A percentile compares a stretch with the other conserved stretches of the same genome.
These are phyloP conservation scores for Pollimyrus isidori DNA, from an alignment of 2,113 vertebrate species.

Conservation along the genomic window DNA sequence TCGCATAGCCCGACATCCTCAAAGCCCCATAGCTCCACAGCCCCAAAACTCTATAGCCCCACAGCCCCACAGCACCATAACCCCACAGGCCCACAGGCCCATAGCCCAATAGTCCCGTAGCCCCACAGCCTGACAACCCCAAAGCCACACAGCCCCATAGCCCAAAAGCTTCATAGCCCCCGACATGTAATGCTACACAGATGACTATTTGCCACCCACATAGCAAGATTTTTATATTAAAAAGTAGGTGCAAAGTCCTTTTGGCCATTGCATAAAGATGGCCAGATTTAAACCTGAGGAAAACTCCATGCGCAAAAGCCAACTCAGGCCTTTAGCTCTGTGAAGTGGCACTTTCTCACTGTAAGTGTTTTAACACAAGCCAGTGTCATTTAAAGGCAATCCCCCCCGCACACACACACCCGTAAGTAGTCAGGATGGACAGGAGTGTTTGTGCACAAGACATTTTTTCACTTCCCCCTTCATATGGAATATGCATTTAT, in stretches of 20 bases:
- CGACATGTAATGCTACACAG: background rate
- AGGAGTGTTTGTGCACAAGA: background rate
- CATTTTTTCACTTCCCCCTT: background rate
- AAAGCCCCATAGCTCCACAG: no score
- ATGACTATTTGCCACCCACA: background rate
- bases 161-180: background rate
- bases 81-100: no score
- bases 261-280: background rate
- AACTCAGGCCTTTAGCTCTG: background rate
- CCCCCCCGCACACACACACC: no score
- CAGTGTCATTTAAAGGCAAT: background rate
- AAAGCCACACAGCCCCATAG: no score
- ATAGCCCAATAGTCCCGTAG: no score
- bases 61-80: no score
- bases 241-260: background rate
- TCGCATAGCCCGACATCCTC: accelerated
- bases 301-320: background rate
- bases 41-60: no score
- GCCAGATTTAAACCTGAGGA: background rate
- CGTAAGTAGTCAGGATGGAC: no score
- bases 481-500: slow-evolving; percentile 40
- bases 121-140: no score
- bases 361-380: background rate
- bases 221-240: background rate
- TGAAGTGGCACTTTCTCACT: background rate